Evolutionary conservation across 2,888 invertebrate species (phyloP).

Genomic region (Polyommatus iphigenia): DNA sequence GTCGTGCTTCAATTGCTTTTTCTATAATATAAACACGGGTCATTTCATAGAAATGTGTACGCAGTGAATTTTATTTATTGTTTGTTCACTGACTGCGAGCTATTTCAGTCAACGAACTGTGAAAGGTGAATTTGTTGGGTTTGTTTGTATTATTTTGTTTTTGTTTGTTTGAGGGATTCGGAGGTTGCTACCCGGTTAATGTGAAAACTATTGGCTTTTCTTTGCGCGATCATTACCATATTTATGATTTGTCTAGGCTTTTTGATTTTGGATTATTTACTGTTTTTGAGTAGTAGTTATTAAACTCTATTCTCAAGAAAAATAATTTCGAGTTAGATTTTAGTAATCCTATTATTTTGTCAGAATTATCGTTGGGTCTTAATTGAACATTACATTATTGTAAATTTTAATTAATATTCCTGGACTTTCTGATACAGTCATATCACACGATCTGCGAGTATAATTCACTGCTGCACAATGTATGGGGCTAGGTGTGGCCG

Average conservation of each 20-base stretch:
- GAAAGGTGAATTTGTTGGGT: constrained; percentile 1
- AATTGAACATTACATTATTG: not conserved
- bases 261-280: not conserved
- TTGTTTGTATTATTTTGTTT: constrained; percentile 13
- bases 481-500: constrained; percentile 43
- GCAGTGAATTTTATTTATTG: not conserved
- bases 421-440: not conserved
- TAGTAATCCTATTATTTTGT: not conserved
- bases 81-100: constrained; percentile 11
- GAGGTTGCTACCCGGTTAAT: not conserved
- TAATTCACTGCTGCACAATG: constrained; percentile 17
- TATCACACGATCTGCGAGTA: not conserved
- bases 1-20: not conserved
- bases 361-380: not conserved
- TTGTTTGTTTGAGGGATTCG: not conserved
- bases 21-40: constrained; percentile 11
- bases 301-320: not conserved
- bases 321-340: not conserved
- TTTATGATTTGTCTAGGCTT: not conserved
- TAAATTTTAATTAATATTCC: not conserved
- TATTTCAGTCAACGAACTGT: constrained; percentile 17
- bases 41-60: constrained; percentile 11
- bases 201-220: not conserved
- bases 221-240: not conserved
- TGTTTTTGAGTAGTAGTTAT: not conserved